phyloP scores from a whole-genome alignment of 2,797 vertebrate species.

The Euthynnus affinis region DNA sequence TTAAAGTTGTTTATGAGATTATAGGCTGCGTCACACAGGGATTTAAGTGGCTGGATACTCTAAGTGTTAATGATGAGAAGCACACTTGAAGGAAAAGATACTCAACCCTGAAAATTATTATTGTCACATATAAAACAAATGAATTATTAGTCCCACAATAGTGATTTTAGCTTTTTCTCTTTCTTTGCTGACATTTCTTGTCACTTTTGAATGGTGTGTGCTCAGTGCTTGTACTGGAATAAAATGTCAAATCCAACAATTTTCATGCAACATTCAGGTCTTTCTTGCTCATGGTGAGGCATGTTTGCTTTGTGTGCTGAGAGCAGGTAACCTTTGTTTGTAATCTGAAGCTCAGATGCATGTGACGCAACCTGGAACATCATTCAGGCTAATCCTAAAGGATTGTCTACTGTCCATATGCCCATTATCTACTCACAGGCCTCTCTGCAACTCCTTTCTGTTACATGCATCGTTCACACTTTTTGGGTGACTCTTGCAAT shows the following conservation, averaged over 20 bases:
- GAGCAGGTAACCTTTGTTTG: constrained; percentile 75
- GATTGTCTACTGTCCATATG: constrained; percentile 88
- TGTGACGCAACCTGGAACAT: constrained; percentile 76
- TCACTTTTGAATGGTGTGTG: background rate
- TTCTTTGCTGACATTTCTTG: background rate
- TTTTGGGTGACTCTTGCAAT: background rate
- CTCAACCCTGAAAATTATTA: background rate
- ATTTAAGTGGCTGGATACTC: constrained; percentile 42
- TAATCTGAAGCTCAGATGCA: constrained; percentile 79
- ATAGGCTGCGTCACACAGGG: constrained; percentile 58
- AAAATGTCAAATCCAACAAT: background rate
- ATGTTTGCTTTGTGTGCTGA: constrained; percentile 46
- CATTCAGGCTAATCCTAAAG: constrained; percentile 83
- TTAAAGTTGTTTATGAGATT: constrained; percentile 71
- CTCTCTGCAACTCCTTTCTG: constrained; percentile 33
- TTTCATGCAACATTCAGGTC: background rate
- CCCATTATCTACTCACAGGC: constrained; percentile 69
- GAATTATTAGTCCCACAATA: background rate
- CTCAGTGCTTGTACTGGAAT: background rate
- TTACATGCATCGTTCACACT: background rate
- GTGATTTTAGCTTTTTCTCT: background rate
- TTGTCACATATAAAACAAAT: constrained; percentile 10
- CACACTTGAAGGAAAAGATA: constrained; percentile 2
- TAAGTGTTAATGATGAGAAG: constrained; percentile 33
- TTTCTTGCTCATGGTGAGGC: background rate